phyloP scores from a whole-genome alignment of 2,113 vertebrate genomes.

The Apeltes quadracus region DNA sequence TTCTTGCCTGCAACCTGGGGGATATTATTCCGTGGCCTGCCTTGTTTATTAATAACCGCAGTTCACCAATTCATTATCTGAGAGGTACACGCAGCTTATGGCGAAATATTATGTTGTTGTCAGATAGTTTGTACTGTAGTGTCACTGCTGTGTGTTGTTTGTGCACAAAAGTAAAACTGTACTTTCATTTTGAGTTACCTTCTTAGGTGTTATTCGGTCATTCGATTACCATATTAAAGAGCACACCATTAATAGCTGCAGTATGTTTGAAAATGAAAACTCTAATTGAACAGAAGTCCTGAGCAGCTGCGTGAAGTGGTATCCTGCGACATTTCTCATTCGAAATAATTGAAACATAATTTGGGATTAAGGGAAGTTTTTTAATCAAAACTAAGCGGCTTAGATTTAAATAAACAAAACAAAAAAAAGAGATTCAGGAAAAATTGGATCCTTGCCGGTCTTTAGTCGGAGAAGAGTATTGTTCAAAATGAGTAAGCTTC shows the following conservation, averaged over 20 bases:
- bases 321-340: background rate
- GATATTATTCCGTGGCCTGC: slow-evolving; percentile 53
- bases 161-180: background rate
- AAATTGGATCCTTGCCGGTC: slow-evolving; percentile 38
- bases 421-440: slow-evolving; percentile 49
- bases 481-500: slow-evolving; percentile 21
- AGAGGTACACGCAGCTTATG: slow-evolving; percentile 31
- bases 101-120: slow-evolving; percentile 14
- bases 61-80: slow-evolving; percentile 50
- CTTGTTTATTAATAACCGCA: slow-evolving; percentile 57
- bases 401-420: slow-evolving; percentile 36
- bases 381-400: slow-evolving; percentile 37
- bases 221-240: background rate
- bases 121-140: slow-evolving; percentile 4
- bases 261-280: background rate
- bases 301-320: background rate
- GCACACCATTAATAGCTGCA: background rate
- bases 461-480: slow-evolving; percentile 21
- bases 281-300: background rate
- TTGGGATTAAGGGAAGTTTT: slow-evolving; percentile 25
- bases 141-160: slow-evolving; percentile 10
- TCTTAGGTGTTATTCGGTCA: background rate
- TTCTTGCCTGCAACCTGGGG: slow-evolving; percentile 48
- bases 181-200: background rate
- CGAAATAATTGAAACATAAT: slow-evolving; percentile 18